Conservation (phyloP, 2,888 invertebrate species). For the Spilarctia lutea region DNA sequence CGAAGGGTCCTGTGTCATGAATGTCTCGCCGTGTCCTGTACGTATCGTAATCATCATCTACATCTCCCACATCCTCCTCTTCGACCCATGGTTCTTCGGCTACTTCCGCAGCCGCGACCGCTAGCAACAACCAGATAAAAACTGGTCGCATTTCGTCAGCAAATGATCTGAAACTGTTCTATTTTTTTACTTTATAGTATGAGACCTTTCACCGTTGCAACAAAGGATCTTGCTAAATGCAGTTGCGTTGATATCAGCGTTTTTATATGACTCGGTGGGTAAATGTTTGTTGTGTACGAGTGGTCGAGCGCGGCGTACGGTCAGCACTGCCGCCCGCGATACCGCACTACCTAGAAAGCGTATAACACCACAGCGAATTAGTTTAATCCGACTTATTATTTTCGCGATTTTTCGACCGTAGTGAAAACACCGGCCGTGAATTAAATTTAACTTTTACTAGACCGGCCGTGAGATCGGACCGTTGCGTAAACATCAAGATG, state of each 20-base stretch:
- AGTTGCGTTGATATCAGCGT: conserved; percentile 51
- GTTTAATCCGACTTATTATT: conserved; percentile 63
- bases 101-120: conserved; percentile 64
- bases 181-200: conserved; percentile 78
- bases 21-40: conserved; percentile 61
- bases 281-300: conserved; percentile 67
- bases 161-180: conserved; percentile 59
- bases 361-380: conserved; percentile 68
- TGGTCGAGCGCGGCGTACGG: conserved; percentile 62
- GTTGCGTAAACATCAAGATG: conserved; percentile 63
- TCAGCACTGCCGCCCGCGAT: conserved; percentile 63
- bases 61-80: conserved; percentile 68
- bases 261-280: conserved; percentile 65
- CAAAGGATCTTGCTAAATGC: conserved; percentile 67
- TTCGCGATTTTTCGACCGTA: conserved; percentile 70
- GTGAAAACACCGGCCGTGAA: conserved; percentile 78
- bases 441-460: conserved; percentile 62
- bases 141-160: conserved; percentile 69
- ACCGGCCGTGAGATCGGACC: conserved; percentile 56
- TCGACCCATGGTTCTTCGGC: conserved; percentile 72
- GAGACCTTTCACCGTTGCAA: conserved; percentile 75
- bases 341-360: conserved; percentile 72
- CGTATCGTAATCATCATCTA: conserved; percentile 63
- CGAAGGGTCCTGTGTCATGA: conserved; percentile 64
- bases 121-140: conserved; percentile 65